Base-by-base conservation (phyloP, 2,888 invertebrate genomes). In the Sisyra nigra region DNA sequence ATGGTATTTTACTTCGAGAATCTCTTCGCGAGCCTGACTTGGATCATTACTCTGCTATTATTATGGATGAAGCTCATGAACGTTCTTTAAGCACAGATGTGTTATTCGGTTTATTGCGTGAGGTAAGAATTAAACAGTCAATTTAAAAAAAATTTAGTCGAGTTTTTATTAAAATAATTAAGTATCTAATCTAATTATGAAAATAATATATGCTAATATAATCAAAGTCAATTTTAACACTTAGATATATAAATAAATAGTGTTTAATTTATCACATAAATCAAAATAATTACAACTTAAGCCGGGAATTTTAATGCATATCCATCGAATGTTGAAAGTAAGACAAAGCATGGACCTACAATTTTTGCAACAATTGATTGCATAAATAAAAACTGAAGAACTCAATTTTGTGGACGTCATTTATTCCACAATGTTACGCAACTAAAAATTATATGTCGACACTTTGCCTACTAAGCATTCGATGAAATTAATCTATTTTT, bases 11-110 rank as follows among this genome's bases (percentile, higher is more conserved):
- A 37, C 69, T 98, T 15, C 72, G 98, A 46, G 98, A 99, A 62
- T 97, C 96, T 41, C 71, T 98, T 13, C 68, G 96, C 1, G 98
- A 98, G 57, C 83, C 94, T 0, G 97, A 98, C 63, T 68, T 99
- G 49, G 97, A 98, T 62, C 78, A 92, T 58, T 99, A 99, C 68
- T 88, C 92, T 56, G 96, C 91, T 0, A 72, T 99, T 52, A 97
- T 99, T 52, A 98, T 99, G 98, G 98, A 99, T 63, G 98, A 99
- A 67, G 98, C 98, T 46, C 98, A 99, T 65, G 98, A 99, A 65
- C 68, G 98, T 2, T 96, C 96, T 0, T 72, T 99, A 4, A 96
- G 91, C 47, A 99, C 98, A 0, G 98, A 99, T 60, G 97, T 99
- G 42, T 73, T 99, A 33, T 98, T 99, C 60, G 98, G 98, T 7